phyloP scores from a whole-genome alignment of 2,888 invertebrate species.

The Xanthostigma xanthostigma region DNA sequence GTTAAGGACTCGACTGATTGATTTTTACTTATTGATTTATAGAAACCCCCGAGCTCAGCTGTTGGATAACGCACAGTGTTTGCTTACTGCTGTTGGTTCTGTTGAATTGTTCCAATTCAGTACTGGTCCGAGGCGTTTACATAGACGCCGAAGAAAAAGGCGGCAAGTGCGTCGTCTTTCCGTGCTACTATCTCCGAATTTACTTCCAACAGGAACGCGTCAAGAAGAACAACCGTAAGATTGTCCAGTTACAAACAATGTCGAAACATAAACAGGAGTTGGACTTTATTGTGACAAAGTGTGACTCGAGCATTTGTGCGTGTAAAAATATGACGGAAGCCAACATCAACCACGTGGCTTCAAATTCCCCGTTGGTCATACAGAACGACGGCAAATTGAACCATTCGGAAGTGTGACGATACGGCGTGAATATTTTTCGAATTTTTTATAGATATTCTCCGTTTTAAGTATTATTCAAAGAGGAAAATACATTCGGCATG shows the following conservation, averaged over 20 bases:
- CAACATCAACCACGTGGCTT: slow-evolving; percentile 1
- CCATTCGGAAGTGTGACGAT: no score
- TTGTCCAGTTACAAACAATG: slow-evolving; percentile 16
- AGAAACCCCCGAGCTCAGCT: slow-evolving; percentile 60
- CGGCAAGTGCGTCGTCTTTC: slow-evolving; percentile 70
- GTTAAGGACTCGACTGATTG: not conserved
- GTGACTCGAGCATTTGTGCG: not conserved
- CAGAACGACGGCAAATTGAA: not conserved
- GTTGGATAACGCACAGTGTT: slow-evolving; percentile 64
- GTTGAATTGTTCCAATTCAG: slow-evolving; percentile 73
- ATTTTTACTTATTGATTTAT: slow-evolving; percentile 19
- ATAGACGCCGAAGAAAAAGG: slow-evolving; percentile 75
- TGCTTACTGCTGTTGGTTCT: slow-evolving; percentile 60
- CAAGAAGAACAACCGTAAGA: slow-evolving; percentile 31
- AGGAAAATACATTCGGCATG: no score
- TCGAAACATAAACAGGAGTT: slow-evolving; percentile 14
- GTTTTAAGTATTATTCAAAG: no score
- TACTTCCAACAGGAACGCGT: slow-evolving; percentile 55
- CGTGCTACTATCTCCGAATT: slow-evolving; percentile 66
- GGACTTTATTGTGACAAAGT: slow-evolving; percentile 9
- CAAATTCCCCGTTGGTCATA: slow-evolving; percentile 1
- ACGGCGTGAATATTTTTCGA: no score
- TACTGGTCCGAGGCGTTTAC: slow-evolving; percentile 74
- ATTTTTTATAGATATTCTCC: no score
- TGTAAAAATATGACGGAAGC: slow-evolving; percentile 2